Base-by-base conservation (phyloP, 2,888 invertebrate genomes). In the Heliothis peltigera region DNA sequence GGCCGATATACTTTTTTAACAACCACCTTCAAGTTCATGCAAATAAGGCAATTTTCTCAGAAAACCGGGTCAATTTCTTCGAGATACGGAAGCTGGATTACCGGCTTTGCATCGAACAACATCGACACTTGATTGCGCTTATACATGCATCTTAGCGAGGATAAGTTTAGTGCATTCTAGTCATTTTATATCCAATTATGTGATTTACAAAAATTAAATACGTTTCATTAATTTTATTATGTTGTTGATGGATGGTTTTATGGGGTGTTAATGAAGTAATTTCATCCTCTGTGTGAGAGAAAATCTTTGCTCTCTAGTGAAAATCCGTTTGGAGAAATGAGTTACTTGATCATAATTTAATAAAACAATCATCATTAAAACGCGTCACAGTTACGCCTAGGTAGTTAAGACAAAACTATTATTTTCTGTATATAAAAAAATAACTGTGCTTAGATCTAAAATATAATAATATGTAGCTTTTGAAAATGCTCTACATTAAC, bases 21-120 rank as follows among this genome's bases (percentile, higher is more conserved):
- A 70, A 75, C 76, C 75, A 61, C 65, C 72, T 75, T 74, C 83
- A 82, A 81, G 81, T 81, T 82, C 77, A 90, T 88, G 90, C 81
- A 90, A 91, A 89, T 87, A 81, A 87, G 84, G 86, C 81, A 87
- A 89, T 92, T 88, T 90, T 87, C 88, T 86, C 70, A 79, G 87
- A 87, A 89, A 91, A 88, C 83, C 82, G 81, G 90, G 91, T 85
- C 89, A 87, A 83, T 89, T 89, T 89, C 89, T 87, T 85, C 79
- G 70, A 84, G 88, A 88, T 82, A 82, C 88, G 85, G 86, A 86
- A 87, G 83, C 84, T 80, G 59, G 69, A 76, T 61, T 32, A 64
- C 53, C 44, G 62, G 59, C 60, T 83, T 83, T 76, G 71, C 81
- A 78, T 76, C 80, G 60, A 72, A 77, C 63, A 83, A 82, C 81